Evolutionary conservation across 2,888 invertebrate genomes (phyloP), one percentile per base, ranked within the genome.

Genomic region (Caenorhabditis uteleia): DNA sequence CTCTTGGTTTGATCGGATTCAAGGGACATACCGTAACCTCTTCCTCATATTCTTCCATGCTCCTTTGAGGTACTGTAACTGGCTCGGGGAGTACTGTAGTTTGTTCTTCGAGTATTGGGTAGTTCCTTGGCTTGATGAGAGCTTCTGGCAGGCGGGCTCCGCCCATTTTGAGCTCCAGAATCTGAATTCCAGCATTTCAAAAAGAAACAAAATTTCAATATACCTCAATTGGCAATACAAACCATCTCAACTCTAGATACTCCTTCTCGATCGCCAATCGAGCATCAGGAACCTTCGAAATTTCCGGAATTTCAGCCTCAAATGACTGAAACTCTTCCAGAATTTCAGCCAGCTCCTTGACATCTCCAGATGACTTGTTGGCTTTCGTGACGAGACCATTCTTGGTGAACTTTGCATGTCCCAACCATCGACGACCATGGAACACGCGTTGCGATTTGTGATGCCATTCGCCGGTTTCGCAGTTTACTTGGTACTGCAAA

Each of bases 391-490:
- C 8, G 2, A 60, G 2, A 4, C 59, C 66, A 12, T 47, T 27
- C 10, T 47, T 3, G 6, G 64, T 65, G 33, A 65, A 65, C 20
- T 46, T 43, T 25, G 45, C 54, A 45, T 58, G 38, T n/a, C 64
- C 64, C 3, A 65, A 29, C 64, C 91, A 92, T 83, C 90, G 91
- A 44, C 91, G 88, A 77, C 92, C 92, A 80, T 90, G 89, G 69
- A 90, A 89, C 5, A 90, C 85, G 84, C 87, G 70, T 83, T 91
- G 90, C 0, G 90, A 88, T 78, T 90, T 89, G 82, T 93, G 92
- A 64, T 90, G 88, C 92, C 93, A 93, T 84, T 92, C 92, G 0
- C 91, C 93, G 0, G 91, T 92, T 82, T 91, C 90, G 5, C 90
- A 88, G 82, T 92, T 91, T n/a, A 92, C 88, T 10, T 89, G 88